These are phyloP conservation scores for Acrobasis suavella DNA, from an alignment of 2,888 invertebrate genomes.

Conservation along the genomic window DNA sequence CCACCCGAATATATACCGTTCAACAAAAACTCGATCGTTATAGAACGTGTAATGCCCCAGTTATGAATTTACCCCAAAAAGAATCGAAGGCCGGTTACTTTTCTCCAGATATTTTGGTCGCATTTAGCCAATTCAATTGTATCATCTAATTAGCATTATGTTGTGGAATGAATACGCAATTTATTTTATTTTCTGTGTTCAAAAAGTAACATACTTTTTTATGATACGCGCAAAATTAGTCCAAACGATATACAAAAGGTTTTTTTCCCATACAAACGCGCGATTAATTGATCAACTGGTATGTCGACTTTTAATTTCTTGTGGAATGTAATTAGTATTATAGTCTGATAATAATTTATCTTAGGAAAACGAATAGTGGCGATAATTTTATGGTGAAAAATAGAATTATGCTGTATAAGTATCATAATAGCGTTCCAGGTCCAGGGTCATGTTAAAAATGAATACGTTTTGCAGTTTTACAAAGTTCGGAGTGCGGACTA, in stretches of 20 bases:
- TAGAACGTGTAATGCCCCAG: slow-evolving; percentile 27
- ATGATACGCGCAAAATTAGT: neutral
- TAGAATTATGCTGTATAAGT: too few relatives aligned
- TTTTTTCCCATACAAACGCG: too few relatives aligned
- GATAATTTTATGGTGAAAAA: too few relatives aligned
- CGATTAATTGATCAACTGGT: too few relatives aligned
- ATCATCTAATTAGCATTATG: slow-evolving; percentile 18
- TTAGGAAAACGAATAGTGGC: too few relatives aligned
- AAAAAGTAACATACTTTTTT: neutral
- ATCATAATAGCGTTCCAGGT: too few relatives aligned
- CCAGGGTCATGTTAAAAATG: too few relatives aligned
- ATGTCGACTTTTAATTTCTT: too few relatives aligned
- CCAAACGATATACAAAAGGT: neutral
- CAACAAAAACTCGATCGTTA: slow-evolving; percentile 26
- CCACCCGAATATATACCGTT: slow-evolving; percentile 41
- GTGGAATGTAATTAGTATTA: too few relatives aligned
- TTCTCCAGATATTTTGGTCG: slow-evolving; percentile 37
- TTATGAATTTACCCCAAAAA: slow-evolving; percentile 37
- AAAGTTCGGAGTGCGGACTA: too few relatives aligned
- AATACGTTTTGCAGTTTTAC: too few relatives aligned
- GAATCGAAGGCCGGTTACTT: slow-evolving; percentile 45
- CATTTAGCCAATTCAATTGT: slow-evolving; percentile 25
- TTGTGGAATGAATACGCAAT: neutral
- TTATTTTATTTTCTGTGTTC: neutral
- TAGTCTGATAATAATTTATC: too few relatives aligned